These are phyloP conservation scores for Cenopis cana DNA, from an alignment of 2,888 invertebrate species.

Conservation along the genomic window DNA sequence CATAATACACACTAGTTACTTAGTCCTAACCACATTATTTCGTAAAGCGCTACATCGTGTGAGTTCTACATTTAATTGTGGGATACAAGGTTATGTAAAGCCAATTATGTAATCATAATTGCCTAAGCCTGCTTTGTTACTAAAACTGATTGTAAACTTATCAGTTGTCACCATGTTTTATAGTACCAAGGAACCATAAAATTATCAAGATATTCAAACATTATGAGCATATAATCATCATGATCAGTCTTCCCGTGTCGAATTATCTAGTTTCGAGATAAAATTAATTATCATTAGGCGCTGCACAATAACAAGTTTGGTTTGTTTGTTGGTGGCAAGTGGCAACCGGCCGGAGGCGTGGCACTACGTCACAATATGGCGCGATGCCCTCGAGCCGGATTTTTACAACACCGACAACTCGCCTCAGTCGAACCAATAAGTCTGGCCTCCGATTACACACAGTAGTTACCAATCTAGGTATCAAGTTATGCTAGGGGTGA, in stretches of 20 bases:
- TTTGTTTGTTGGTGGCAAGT: conserved; percentile 29
- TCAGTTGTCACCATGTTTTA: too few relatives aligned
- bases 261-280: conserved; percentile 25
- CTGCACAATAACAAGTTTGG: conserved; percentile 36
- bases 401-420: background rate
- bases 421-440: background rate
- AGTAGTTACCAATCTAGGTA: background rate
- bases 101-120: too few relatives aligned
- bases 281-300: conserved; percentile 20
- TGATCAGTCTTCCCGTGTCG: conserved; percentile 14
- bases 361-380: conserved; percentile 50
- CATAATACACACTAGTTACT: too few relatives aligned
- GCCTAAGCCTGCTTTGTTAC: background rate
- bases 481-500: background rate
- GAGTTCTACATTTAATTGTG: too few relatives aligned
- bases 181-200: too few relatives aligned
- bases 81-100: too few relatives aligned
- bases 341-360: conserved; percentile 49
- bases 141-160: background rate
- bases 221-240: background rate
- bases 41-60: background rate
- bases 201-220: conserved; percentile 5
- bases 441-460: background rate
- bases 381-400: conserved; percentile 24
- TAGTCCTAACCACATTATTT: too few relatives aligned